phyloP scores from a whole-genome alignment of 2,113 vertebrate genomes.

The Calonectris borealis region DNA sequence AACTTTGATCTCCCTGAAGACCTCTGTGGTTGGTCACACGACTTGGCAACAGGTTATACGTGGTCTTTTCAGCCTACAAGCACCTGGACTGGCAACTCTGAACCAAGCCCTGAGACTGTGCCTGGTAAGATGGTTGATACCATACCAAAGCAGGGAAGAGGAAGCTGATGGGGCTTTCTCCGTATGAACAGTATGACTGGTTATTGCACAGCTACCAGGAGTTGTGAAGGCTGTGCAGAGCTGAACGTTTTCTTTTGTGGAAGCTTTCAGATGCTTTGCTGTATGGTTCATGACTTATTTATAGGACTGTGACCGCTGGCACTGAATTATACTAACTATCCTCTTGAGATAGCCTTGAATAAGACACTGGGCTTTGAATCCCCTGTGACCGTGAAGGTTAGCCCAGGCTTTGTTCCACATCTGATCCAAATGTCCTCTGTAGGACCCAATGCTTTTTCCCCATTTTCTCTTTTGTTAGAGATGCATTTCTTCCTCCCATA shows the following conservation, averaged over 20 bases:
- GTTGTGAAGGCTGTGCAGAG: not conserved
- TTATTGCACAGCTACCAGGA: not conserved
- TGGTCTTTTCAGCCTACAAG: conserved; percentile 83
- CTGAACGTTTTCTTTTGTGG: not conserved
- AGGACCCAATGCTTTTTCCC: not conserved
- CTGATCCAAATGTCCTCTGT: not conserved
- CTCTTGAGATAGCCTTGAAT: conserved; percentile 32
- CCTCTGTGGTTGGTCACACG: conserved; percentile 91
- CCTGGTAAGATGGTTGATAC: conserved; percentile 71
- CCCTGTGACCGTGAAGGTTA: not conserved
- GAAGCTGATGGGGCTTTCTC: not conserved
- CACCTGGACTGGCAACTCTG: conserved; percentile 76
- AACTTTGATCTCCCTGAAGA: conserved; percentile 87
- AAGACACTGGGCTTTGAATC: not conserved
- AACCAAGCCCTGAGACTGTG: conserved; percentile 67
- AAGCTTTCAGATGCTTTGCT: conserved; percentile 6
- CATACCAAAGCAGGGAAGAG: not conserved
- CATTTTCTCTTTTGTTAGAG: not conserved
- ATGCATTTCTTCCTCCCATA: not conserved
- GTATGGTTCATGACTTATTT: conserved; percentile 17
- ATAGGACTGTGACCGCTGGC: not conserved
- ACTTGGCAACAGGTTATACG: conserved; percentile 82
- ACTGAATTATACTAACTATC: not conserved
- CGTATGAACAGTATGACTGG: not conserved
- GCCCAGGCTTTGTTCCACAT: not conserved